These are phyloP conservation scores for Xiphophorus birchmanni DNA, from an alignment of 2,797 vertebrate species.

Conservation along the genomic window DNA sequence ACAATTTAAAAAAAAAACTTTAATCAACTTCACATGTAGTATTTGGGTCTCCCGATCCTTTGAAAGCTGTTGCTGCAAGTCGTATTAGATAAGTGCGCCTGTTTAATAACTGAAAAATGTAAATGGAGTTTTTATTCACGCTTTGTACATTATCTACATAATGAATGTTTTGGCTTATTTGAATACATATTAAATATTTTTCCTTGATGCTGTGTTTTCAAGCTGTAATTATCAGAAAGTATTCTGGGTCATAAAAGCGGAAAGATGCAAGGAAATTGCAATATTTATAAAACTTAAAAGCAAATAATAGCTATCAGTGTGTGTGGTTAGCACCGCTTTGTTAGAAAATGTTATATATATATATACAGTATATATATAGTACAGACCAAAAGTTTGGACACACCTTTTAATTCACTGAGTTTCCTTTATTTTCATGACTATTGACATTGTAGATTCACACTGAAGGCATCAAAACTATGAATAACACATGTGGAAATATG, in stretches of 20 bases:
- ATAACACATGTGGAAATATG: no score
- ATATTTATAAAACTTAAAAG: conserved; percentile 48
- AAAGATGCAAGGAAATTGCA: conserved; percentile 19
- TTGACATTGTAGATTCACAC: no score
- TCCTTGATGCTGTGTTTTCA: conserved; percentile 36
- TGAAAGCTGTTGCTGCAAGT: conserved; percentile 48
- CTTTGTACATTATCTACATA: conserved; percentile 70
- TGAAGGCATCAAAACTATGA: no score
- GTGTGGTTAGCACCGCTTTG: conserved; percentile 3
- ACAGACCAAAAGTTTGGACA: no score
- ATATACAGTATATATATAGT: no score
- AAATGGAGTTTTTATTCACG: conserved; percentile 64
- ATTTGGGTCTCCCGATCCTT: conserved; percentile 37
- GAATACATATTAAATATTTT: conserved; percentile 66
- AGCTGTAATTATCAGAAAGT: conserved; percentile 44
- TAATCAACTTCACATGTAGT: conserved; percentile 28
- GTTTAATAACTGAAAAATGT: conserved; percentile 64
- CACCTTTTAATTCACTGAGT: no score
- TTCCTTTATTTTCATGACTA: no score
- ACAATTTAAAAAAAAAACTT: conserved; percentile 26
- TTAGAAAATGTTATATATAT: conserved; percentile 3
- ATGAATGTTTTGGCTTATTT: conserved; percentile 67
- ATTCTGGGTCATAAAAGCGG: conserved; percentile 27
- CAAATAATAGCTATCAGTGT: conserved; percentile 17
- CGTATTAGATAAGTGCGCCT: conserved; percentile 50